These are phyloP conservation scores for Thunnus maccoyii DNA, from an alignment of 2,113 vertebrate species.

Conservation along the genomic window DNA sequence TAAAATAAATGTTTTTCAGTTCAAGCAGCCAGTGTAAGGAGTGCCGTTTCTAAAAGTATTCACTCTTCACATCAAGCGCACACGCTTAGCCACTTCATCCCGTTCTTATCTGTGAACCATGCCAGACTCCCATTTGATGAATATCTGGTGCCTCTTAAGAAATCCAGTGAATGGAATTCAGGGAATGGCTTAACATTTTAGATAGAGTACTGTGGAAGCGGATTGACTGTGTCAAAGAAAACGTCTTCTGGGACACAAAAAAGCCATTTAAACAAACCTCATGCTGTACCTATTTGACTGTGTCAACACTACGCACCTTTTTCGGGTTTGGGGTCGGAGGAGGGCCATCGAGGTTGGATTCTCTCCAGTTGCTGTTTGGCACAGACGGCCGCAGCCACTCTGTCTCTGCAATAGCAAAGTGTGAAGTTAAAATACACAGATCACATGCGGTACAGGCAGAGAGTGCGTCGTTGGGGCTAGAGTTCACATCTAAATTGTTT, in stretches of 20 bases:
- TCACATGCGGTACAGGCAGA: background rate
- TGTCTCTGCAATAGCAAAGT: constrained; percentile 74
- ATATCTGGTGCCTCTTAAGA: background rate
- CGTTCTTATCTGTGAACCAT: background rate
- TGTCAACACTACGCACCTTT: constrained; percentile 81
- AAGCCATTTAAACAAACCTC: background rate
- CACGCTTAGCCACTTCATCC: background rate
- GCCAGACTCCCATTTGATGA: background rate
- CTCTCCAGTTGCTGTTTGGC: constrained; percentile 88
- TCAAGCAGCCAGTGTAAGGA: too few species aligned
- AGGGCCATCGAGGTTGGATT: constrained; percentile 90
- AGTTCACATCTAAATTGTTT: background rate
- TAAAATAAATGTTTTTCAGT: too few species aligned
- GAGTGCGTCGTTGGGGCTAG: background rate
- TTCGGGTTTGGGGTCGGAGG: constrained; percentile 61
- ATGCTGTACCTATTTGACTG: background rate
- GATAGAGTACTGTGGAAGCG: too few species aligned
- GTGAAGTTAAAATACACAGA: background rate
- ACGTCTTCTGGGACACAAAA: background rate
- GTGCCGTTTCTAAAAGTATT: background rate
- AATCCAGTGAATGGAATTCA: too few species aligned
- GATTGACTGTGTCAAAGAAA: background rate
- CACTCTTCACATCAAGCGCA: background rate
- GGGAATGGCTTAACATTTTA: too few species aligned
- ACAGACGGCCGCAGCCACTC: constrained; percentile 80